Evolutionary conservation across 1,140 invertebrate species (phyloP).

Genomic region (Hirudo medicinalis): DNA sequence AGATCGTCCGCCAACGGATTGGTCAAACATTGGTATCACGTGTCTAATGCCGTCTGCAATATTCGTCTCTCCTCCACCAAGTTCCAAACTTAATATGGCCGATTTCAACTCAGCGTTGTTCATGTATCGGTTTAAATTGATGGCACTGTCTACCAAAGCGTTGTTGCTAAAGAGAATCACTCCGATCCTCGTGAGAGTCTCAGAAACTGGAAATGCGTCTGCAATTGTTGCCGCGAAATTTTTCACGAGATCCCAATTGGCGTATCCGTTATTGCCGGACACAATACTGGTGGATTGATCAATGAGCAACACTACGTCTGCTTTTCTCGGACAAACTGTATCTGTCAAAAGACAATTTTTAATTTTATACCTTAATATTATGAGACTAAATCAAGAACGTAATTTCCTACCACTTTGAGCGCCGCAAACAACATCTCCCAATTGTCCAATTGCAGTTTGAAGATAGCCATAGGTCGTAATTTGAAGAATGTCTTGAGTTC

Average conservation of each 20-base stretch:
- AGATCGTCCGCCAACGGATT: not conserved
- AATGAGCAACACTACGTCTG: slow-evolving; percentile 8
- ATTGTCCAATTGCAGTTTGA: not conserved
- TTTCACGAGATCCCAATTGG: slow-evolving; percentile 8
- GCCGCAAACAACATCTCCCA: not conserved
- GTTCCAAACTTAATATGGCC: slow-evolving; percentile 5
- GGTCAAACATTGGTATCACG: slow-evolving; percentile 6
- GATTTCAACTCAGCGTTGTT: not conserved
- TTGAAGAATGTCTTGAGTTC: not conserved
- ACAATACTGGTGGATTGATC: slow-evolving; percentile 15
- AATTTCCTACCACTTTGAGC: not conserved
- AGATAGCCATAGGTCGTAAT: not conserved
- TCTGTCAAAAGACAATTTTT: not conserved
- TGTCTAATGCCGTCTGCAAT: slow-evolving; percentile 13
- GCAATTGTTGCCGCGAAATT: slow-evolving; percentile 5
- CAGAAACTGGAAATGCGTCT: slow-evolving; percentile 2
- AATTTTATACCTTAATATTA: too few species aligned
- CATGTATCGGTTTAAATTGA: slow-evolving; percentile 1
- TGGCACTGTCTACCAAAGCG: not conserved
- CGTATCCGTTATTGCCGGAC: not conserved
- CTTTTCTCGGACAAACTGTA: slow-evolving; percentile 2
- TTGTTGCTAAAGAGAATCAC: not conserved
- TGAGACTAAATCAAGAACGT: too few species aligned
- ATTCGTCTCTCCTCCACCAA: slow-evolving; percentile 16
- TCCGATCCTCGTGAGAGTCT: slow-evolving; percentile 1